Evolutionary conservation across 1,140 invertebrate species (phyloP), one percentile per base, ranked within the genome.

Genomic region (Bactericera cockerelli): DNA sequence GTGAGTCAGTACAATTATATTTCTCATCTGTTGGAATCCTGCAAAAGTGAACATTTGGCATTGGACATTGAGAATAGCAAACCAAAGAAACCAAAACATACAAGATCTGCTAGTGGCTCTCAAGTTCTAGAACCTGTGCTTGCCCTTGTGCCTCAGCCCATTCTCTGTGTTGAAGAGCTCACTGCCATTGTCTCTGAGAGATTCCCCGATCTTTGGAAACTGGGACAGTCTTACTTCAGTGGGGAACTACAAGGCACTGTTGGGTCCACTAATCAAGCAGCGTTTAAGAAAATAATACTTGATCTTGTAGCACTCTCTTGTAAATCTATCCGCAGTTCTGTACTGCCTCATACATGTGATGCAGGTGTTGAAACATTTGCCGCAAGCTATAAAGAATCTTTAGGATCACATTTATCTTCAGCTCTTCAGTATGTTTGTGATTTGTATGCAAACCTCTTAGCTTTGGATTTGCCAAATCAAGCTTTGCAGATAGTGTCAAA

Each of bases 171-270:
- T 8, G 86, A 88, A 70, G 81, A 84, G 63, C 70, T 89, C 33
- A 83, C 80, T 58, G 79, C 84, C 26, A 75, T 83, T 49, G 75
- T 89, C 39, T 76, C 76, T 11, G 75, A 81, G 61, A 78, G 81
- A 55, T 80, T 89, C 63, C 88, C 89, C 1, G 86, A 92, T 71
- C 73, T 94, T 10, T 93, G 89, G 89, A 85, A 86, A 71, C 75
- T 95, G 1, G 89, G 90, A 2, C 88, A 92, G 68, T 81, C 85
- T 56, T 95, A 94, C 72, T 91, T 94, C 67, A 83, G 81, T 13
- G 88, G 87, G 1, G 87, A 92, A 66, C 69, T 94, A 11, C 77
- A 83, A 63, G 79, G 83, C 1, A 79, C 80, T 59, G 79, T 86
- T 39, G 80, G 87, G 68, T 72, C 76, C 1, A 78, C 77, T 31